Base-by-base conservation (phyloP, 2,113 vertebrate genomes). In the Neolamprologus toae region DNA sequence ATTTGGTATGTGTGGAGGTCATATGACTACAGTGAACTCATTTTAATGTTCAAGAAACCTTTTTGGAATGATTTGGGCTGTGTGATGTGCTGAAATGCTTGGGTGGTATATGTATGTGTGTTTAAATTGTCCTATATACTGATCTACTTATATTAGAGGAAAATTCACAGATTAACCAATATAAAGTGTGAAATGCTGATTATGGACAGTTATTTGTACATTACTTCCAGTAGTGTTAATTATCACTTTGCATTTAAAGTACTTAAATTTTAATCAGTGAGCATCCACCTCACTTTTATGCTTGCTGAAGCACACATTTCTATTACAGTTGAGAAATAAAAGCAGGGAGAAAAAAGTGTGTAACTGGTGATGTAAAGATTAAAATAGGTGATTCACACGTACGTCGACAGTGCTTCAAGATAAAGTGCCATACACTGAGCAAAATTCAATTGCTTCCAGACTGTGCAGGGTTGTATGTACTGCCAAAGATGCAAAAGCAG, bases 21-120 rank as follows among this genome's bases (percentile, higher is more conserved):
- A 66, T 66, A 37, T 66, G 17, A 37, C 0, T 0, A 37, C 31
- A 66, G 0, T n/a, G 31, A 63, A 63, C 59, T n/a, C 4, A 35
- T 63, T 63, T 63, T 63, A 63, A 35, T 66, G 1, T 8, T 66
- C 17, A 66, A 8, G 19, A 66, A 37, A 66, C 33, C 61, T n/a
- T 66, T 66, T 37, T 66, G 10, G 3, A 31, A 37, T 37, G 31
- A 66, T 35, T n/a, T 66, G 31, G 17, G 9, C 28, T 63, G 28
- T 35, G 28, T 63, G 28, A 63, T 2, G 28, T 63, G 59, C 31
- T 63, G 9, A 35, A n/a, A 63, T 63, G 33, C 17, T 1, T 8
- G 61, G 61, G 17, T 66, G 61, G 10, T 66, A 13, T 66, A 66
- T 45, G 37, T 45, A 26, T 45, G 37, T 73, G 2, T 42, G 2